These are phyloP conservation scores for Clostera curtula DNA, from an alignment of 2,888 invertebrate genomes.

Conservation along the genomic window DNA sequence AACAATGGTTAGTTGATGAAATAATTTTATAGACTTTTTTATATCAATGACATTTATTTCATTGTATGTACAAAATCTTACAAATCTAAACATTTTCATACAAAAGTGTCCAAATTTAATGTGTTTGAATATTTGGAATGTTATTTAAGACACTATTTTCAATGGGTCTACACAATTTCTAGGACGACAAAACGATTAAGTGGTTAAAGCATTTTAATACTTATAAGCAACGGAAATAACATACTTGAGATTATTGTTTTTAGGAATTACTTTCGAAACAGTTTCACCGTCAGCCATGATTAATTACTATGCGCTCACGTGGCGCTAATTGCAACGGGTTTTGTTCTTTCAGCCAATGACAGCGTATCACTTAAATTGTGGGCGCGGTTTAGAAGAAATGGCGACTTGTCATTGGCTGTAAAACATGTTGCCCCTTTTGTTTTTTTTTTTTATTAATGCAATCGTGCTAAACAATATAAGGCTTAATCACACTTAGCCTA, in stretches of 20 bases:
- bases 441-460: no score
- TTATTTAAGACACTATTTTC: slow-evolving; percentile 68
- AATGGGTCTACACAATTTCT: slow-evolving; percentile 58
- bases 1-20: no score
- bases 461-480: no score
- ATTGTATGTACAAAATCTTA: slow-evolving; percentile 75
- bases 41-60: slow-evolving; percentile 73
- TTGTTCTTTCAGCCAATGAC: no score
- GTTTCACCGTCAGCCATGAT: slow-evolving; percentile 20
- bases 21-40: slow-evolving; percentile 36
- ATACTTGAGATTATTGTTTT: slow-evolving; percentile 24
- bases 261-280: slow-evolving; percentile 13
- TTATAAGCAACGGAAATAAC: slow-evolving; percentile 27
- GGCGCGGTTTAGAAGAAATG: no score
- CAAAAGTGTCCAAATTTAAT: slow-evolving; percentile 72
- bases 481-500: no score
- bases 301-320: no score
- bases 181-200: slow-evolving; percentile 47
- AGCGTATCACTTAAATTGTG: no score
- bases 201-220: slow-evolving; percentile 46
- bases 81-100: slow-evolving; percentile 65
- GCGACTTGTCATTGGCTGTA: no score
- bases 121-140: slow-evolving; percentile 71
- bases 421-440: no score
- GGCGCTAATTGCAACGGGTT: no score